Percentiles rank a stretch among this genome's conserved stretches.
Conservation (phyloP, 2,113 vertebrate species). For the Rhinoderma darwinii region DNA sequence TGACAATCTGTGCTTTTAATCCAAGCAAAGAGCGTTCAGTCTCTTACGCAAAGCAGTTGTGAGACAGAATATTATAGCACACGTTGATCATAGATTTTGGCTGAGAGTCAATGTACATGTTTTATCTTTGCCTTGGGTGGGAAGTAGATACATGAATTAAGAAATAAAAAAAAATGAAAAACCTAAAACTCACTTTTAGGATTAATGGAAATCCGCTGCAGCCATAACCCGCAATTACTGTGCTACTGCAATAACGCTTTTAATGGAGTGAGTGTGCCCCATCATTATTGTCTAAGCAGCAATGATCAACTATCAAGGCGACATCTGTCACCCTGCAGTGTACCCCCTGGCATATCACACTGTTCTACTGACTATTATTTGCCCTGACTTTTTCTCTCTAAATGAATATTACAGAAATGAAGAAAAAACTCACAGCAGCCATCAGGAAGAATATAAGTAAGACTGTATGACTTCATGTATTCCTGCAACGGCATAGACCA, state of each 20-base stretch:
- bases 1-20: slow-evolving; percentile 50
- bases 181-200: not conserved
- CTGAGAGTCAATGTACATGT: slow-evolving; percentile 33
- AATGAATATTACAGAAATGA: not conserved
- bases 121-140: slow-evolving; percentile 30
- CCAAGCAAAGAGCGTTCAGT: slow-evolving; percentile 28
- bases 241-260: slow-evolving; percentile 15
- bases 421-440: not conserved
- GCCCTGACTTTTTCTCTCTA: not conserved
- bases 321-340: slow-evolving; percentile 20
- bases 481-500: too few species aligned
- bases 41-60: slow-evolving; percentile 47
- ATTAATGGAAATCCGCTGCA: slow-evolving; percentile 49
- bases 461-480: not conserved
- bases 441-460: not conserved
- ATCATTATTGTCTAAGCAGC: slow-evolving; percentile 28
- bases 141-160: slow-evolving; percentile 22
- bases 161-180: not conserved
- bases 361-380: not conserved
- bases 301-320: slow-evolving; percentile 34
- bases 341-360: not conserved
- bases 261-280: slow-evolving; percentile 17
- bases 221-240: slow-evolving; percentile 20
- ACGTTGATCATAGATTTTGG: slow-evolving; percentile 36
- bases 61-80: slow-evolving; percentile 36